Evolutionary conservation across 2,888 invertebrate species (phyloP), one percentile per base, ranked within the genome.

Genomic region (Xiphydria camelus): DNA sequence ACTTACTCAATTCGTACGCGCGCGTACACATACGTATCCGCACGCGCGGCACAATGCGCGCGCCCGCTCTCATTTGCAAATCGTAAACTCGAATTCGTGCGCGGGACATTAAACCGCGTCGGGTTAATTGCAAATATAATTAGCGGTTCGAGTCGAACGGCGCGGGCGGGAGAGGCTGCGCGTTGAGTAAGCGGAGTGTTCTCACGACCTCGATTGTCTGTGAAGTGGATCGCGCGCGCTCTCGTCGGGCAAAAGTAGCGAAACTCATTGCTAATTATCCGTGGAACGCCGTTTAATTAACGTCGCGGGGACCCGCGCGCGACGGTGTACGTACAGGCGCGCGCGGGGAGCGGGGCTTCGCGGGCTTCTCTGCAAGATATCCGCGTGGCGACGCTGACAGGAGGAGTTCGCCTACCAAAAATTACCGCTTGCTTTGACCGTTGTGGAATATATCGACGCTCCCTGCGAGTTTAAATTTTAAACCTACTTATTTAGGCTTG

Each of bases 71-170:
- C 59, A 56, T 62, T 64, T 59, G 55, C 56, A 7, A 62, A 65
- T 62, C 58, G 55, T 57, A 50, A 29, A 29, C 59, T 57, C 51
- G 62, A 62, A 61, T 62, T 61, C 61, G 62, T 62, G 62, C 62
- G 53, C 50, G 59, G 57, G 59, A 57, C 57, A 62, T 63, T 63
- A 62, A 63, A 52, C 55, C 51, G 47, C 51, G 49, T 53, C 45
- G 56, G 57, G 61, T 64, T 68, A 68, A 68, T 68, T 68, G 67
- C 67, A 57, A 65, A 64, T 57, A 64, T 68, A 68, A 68, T 68
- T 68, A 68, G 64, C 64, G 58, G 62, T 59, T 64, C 56, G 15
- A n/a, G n/a, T n/a, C n/a, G n/a, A n/a, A n/a, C n/a, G n/a, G n/a
- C n/a, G n/a, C n/a, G n/a, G n/a, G n/a, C n/a, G n/a, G n/a, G 63